Evolutionary conservation across 2,888 invertebrate genomes (phyloP).

Genomic region (Eugnorisma glareosa): DNA sequence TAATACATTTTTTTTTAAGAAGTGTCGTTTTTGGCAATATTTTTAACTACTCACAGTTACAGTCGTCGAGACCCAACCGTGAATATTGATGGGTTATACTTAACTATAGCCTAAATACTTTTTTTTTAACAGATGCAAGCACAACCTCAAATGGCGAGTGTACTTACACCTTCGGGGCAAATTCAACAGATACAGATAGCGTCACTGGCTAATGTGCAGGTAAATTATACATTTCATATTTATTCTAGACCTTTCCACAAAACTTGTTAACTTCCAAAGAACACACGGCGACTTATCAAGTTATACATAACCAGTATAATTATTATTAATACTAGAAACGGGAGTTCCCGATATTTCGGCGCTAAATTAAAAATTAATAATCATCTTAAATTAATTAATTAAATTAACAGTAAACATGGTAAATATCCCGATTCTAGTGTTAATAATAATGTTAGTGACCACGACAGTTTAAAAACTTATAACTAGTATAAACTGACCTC

Average conservation of each 20-base stretch:
- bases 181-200: slow-evolving; percentile 97
- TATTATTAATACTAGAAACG: too few relatives aligned
- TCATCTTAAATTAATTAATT: too few relatives aligned
- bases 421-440: too few relatives aligned
- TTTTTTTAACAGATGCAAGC: slow-evolving; percentile 86
- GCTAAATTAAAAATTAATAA: too few relatives aligned
- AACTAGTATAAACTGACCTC: too few relatives aligned
- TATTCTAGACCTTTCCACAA: background rate
- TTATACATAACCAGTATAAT: too few relatives aligned
- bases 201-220: slow-evolving; percentile 90
- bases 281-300: too few relatives aligned
- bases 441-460: too few relatives aligned
- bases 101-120: background rate
- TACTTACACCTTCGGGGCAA: slow-evolving; percentile 96
- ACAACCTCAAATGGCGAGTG: slow-evolving; percentile 94
- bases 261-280: too few relatives aligned
- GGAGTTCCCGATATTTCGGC: too few relatives aligned
- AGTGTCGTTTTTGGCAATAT: background rate
- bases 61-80: background rate
- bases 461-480: too few relatives aligned
- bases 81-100: background rate
- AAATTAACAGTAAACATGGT: too few relatives aligned
- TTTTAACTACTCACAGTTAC: background rate
- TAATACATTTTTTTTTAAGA: background rate
- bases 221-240: slow-evolving; percentile 62